Conservation (phyloP, 2,113 vertebrate species). For the Tauraco erythrolophus region DNA sequence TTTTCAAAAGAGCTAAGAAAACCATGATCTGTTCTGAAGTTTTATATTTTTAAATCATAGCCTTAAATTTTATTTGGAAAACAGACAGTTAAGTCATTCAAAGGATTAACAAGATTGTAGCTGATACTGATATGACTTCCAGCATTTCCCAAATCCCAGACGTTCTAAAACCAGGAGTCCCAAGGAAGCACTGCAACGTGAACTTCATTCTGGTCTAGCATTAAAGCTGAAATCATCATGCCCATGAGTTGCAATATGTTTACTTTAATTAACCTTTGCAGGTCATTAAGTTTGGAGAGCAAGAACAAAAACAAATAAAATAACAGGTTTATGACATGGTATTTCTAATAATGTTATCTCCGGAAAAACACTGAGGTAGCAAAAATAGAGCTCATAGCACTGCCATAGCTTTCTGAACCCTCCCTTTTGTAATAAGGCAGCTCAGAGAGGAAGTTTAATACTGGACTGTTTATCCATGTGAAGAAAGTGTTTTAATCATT, state of each 20-base stretch:
- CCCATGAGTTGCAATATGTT: neutral
- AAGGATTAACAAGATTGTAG: neutral
- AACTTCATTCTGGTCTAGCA: neutral
- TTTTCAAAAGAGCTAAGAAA: neutral
- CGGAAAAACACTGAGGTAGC: neutral
- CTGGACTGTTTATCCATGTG: neutral
- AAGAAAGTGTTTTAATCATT: neutral
- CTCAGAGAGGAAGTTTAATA: neutral
- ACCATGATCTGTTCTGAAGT: neutral
- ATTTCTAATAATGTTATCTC: neutral
- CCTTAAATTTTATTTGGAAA: neutral
- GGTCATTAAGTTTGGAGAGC: neutral
- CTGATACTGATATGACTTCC: neutral
- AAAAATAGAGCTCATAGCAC: neutral
- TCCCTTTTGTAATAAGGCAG: neutral
- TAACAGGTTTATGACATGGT: neutral
- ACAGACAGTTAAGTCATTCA: neutral
- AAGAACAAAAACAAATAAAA: neutral
- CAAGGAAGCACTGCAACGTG: neutral
- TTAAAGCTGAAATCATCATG: neutral
- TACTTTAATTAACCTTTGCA: neutral
- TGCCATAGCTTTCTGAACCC: neutral
- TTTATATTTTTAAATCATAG: neutral
- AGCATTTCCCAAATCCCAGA: conserved; percentile 20
- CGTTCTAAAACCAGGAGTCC: neutral